These are phyloP conservation scores for Orthosia gothica DNA, from an alignment of 2,888 invertebrate species.

Conservation along the genomic window DNA sequence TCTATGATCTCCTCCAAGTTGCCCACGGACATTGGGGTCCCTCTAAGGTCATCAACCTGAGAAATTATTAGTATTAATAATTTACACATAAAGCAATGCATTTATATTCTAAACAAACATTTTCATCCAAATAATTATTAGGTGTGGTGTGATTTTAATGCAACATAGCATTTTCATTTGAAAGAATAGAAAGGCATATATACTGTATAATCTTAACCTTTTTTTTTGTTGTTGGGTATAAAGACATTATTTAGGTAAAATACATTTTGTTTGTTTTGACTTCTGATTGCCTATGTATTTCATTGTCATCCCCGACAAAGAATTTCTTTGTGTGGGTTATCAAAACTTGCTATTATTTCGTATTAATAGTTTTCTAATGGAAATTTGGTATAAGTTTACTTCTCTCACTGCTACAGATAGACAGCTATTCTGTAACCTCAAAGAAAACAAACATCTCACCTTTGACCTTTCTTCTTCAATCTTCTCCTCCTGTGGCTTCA, in stretches of 20 bases:
- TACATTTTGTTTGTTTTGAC: background rate
- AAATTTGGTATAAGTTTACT: background rate
- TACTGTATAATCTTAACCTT: background rate
- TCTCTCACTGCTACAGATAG: background rate
- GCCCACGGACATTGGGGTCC: slow-evolving; percentile 99
- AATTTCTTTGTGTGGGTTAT: background rate
- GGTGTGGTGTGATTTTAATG: too few relatives aligned
- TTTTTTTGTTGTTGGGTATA: background rate
- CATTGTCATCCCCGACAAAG: background rate
- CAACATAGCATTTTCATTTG: background rate
- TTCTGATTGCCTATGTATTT: background rate
- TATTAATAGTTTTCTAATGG: background rate
- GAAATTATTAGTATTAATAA: slow-evolving; percentile 4
- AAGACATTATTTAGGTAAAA: background rate
- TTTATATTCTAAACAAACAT: background rate
- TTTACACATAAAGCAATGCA: background rate
- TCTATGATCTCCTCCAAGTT: slow-evolving; percentile 99
- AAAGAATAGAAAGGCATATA: slow-evolving; percentile 2
- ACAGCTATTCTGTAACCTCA: slow-evolving; percentile 24
- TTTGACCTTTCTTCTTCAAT: slow-evolving; percentile 99
- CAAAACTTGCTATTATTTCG: background rate
- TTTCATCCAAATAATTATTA: background rate
- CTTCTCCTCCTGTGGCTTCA: slow-evolving; percentile 99
- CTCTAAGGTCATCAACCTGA: slow-evolving; percentile 98
- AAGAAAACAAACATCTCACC: slow-evolving; percentile 74